These are phyloP conservation scores for Clarias batrachus DNA, from an alignment of 2,113 vertebrate genomes.

Conservation along the genomic window DNA sequence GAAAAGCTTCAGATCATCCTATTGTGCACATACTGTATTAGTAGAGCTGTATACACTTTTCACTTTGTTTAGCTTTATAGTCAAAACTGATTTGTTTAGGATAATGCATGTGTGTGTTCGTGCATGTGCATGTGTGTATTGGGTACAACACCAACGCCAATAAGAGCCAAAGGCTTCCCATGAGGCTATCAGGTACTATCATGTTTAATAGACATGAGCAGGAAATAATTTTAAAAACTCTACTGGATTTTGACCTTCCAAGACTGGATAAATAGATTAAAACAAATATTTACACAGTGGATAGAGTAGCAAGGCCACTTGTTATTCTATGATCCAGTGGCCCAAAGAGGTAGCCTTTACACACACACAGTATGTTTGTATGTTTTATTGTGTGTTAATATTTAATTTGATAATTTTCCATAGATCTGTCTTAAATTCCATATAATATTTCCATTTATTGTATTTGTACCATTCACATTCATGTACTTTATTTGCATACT, in stretches of 20 bases:
- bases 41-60: background rate
- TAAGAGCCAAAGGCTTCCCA: background rate
- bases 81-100: background rate
- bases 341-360: background rate
- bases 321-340: background rate
- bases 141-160: too few relatives aligned
- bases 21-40: slow-evolving; percentile 15
- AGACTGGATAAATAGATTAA: background rate
- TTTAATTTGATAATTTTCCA: background rate
- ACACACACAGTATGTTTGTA: background rate
- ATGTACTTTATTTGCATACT: background rate
- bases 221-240: background rate
- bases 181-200: background rate
- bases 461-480: background rate
- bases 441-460: background rate
- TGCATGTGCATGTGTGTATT: too few relatives aligned
- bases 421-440: background rate
- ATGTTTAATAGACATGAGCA: background rate
- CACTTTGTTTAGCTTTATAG: background rate
- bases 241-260: background rate
- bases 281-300: background rate
- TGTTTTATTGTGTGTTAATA: background rate
- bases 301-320: background rate
- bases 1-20: slow-evolving; percentile 17
- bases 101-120: background rate